Evolutionary conservation across 2,797 vertebrate species (phyloP).

Genomic region (Cuniculus paca): DNA sequence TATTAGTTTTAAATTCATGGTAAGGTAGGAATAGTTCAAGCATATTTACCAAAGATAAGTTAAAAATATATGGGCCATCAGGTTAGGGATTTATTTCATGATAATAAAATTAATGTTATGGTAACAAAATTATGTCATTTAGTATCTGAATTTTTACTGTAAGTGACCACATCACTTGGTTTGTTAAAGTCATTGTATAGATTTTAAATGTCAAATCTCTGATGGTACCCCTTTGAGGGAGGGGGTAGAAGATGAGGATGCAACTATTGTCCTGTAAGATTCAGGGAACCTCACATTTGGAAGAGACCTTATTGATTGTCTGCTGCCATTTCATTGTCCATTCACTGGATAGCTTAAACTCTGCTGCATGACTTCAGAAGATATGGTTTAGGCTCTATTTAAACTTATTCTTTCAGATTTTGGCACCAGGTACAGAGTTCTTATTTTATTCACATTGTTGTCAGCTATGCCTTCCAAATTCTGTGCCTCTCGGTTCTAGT

Average conservation of each 20-base stretch:
- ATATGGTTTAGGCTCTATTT: neutral
- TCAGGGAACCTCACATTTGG: neutral
- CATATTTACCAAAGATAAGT: neutral
- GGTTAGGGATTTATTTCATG: constrained; percentile 23
- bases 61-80: neutral
- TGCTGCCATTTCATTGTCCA: neutral
- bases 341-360: neutral
- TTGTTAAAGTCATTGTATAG: neutral
- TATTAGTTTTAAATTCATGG: constrained; percentile 44
- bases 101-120: neutral
- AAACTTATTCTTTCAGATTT: neutral
- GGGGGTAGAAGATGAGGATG: neutral
- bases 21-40: neutral
- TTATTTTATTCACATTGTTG: neutral
- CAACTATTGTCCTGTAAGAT: neutral
- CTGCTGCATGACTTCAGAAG: neutral
- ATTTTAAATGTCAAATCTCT: neutral
- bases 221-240: neutral
- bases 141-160: neutral
- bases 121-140: neutral
- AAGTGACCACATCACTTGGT: neutral
- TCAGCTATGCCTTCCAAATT: neutral
- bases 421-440: neutral
- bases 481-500: neutral
- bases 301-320: neutral